Evolutionary conservation across 2,113 vertebrate species (phyloP).

Genomic region (Notechis scutatus): DNA sequence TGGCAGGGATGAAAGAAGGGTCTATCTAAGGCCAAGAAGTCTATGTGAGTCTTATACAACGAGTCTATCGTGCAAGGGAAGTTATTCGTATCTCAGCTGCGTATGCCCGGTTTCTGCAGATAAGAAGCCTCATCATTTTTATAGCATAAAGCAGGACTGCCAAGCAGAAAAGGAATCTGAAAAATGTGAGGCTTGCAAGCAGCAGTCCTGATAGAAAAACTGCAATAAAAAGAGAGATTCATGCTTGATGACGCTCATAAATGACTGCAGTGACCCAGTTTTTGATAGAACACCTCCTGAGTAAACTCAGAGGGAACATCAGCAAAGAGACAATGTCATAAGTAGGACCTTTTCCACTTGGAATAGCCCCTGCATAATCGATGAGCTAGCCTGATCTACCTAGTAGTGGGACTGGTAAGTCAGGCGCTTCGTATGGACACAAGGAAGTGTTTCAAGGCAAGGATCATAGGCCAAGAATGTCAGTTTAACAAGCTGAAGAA

Average conservation of each 20-base stretch:
- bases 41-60: no score
- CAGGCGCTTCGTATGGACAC: not conserved
- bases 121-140: not conserved
- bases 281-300: slow-evolving; percentile 9
- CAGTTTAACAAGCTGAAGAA: not conserved
- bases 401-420: not conserved
- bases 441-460: not conserved
- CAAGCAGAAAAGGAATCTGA: not conserved
- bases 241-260: not conserved
- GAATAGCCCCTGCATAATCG: slow-evolving; percentile 4
- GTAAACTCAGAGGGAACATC: not conserved
- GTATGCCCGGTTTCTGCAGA: not conserved
- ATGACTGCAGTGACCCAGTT: slow-evolving; percentile 19
- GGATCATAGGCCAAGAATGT: not conserved
- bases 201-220: not conserved
- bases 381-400: not conserved
- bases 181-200: not conserved
- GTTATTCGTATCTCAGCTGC: not conserved
- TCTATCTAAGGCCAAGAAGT: not conserved
- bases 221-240: not conserved
- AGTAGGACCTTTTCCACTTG: slow-evolving; percentile 1
- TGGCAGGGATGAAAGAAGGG: not conserved
- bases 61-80: not conserved
- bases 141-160: not conserved
- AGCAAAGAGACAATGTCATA: not conserved